Conservation (phyloP, 2,888 invertebrate genomes). For the Lutraria lutraria region DNA sequence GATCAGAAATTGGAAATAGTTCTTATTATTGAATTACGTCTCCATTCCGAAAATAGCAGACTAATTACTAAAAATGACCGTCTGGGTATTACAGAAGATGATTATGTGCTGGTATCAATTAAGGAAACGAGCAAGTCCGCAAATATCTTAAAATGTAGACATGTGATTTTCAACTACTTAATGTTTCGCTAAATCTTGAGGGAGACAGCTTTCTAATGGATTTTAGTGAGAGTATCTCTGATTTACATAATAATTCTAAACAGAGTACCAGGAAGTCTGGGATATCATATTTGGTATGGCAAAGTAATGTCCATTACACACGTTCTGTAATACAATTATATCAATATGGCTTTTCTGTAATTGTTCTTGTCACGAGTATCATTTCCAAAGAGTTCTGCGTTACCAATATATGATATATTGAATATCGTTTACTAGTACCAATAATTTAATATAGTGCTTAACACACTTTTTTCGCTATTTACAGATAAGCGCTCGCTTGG, state of each 20-base stretch:
- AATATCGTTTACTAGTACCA: too few species aligned
- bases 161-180: constrained; percentile 14
- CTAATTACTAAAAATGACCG: background rate
- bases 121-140: background rate
- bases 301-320: background rate
- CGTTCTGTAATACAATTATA: background rate
- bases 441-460: too few species aligned
- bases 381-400: too few species aligned
- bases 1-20: too few species aligned
- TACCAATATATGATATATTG: too few species aligned
- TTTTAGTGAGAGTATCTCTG: background rate
- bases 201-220: background rate
- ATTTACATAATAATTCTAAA: constrained; percentile 11
- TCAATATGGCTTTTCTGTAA: too few species aligned
- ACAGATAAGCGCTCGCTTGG: too few species aligned
- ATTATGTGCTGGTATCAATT: background rate
- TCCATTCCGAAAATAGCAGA: too few species aligned
- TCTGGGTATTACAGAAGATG: background rate
- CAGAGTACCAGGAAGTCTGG: background rate
- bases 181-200: background rate
- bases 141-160: background rate
- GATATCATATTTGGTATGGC: background rate
- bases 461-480: too few species aligned
- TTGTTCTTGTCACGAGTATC: too few species aligned
- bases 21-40: too few species aligned